These are phyloP conservation scores for Chiloscyllium plagiosum DNA, from an alignment of 2,113 vertebrate genomes.

Conservation along the genomic window DNA sequence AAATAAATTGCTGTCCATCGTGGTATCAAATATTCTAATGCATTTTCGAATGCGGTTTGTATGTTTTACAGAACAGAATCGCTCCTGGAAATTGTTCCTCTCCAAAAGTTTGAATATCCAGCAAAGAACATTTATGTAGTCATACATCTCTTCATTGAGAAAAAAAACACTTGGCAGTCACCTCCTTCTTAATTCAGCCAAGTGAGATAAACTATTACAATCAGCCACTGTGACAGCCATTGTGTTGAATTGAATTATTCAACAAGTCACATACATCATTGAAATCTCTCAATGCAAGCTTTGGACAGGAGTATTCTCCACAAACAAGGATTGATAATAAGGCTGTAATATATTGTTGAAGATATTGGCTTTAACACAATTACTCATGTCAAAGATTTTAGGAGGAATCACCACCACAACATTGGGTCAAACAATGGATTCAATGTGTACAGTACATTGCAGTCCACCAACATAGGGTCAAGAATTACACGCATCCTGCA, in stretches of 20 bases:
- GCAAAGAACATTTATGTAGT: neutral
- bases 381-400: neutral
- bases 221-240: neutral
- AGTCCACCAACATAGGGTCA: neutral
- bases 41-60: neutral
- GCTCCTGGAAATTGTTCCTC: neutral
- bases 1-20: neutral
- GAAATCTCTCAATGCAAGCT: neutral
- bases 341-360: neutral
- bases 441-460: neutral
- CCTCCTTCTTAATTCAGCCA: neutral
- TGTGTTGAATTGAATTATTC: neutral
- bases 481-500: neutral
- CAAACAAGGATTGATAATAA: neutral
- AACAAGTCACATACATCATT: neutral
- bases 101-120: neutral
- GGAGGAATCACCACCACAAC: neutral
- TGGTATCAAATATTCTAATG: neutral
- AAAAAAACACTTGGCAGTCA: neutral
- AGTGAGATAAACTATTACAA: neutral
- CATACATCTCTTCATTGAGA: neutral
- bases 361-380: neutral
- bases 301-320: neutral
- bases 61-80: neutral
- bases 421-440: neutral